A percentile compares a stretch with the other conserved stretches of the same genome.
Conservation (phyloP, 2,888 invertebrate genomes). For the Diaprepes abbreviatus region DNA sequence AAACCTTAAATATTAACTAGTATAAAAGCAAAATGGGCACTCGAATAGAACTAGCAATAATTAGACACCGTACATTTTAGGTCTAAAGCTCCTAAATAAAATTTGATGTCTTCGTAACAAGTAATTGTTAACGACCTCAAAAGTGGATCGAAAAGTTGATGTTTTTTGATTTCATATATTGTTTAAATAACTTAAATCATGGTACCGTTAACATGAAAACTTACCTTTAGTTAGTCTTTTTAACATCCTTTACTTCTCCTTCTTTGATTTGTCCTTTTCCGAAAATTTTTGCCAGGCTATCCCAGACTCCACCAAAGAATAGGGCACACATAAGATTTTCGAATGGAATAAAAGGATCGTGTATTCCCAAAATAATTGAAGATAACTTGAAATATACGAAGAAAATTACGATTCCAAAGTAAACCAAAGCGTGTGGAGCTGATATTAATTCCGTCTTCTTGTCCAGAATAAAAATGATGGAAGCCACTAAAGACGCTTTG, state of each 20-base stretch:
- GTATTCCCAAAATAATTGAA: slow-evolving; percentile 95
- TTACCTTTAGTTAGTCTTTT: slow-evolving; percentile 79
- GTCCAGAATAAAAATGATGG: slow-evolving; percentile 96
- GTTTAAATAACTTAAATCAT: too few relatives aligned
- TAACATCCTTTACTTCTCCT: slow-evolving; percentile 81
- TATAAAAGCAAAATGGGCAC: too few relatives aligned
- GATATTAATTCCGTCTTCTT: slow-evolving; percentile 97
- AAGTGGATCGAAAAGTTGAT: too few relatives aligned
- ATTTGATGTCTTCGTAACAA: too few relatives aligned
- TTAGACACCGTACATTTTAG: too few relatives aligned
- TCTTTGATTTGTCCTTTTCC: slow-evolving; percentile 87
- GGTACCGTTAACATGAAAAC: neutral
- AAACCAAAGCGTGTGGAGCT: slow-evolving; percentile 96
- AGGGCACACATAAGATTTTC: slow-evolving; percentile 98
- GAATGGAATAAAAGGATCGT: slow-evolving; percentile 98
- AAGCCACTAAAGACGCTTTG: slow-evolving; percentile 95
- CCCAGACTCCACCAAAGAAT: slow-evolving; percentile 98
- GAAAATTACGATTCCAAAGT: slow-evolving; percentile 97
- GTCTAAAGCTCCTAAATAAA: too few relatives aligned
- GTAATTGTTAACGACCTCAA: too few relatives aligned
- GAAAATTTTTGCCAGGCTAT: slow-evolving; percentile 91
- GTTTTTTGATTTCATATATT: too few relatives aligned
- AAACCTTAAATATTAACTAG: too few relatives aligned
- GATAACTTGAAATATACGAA: slow-evolving; percentile 97
- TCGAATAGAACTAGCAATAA: too few relatives aligned